Base-by-base conservation (phyloP, 2,113 vertebrate genomes). In the Piprites chloris region DNA sequence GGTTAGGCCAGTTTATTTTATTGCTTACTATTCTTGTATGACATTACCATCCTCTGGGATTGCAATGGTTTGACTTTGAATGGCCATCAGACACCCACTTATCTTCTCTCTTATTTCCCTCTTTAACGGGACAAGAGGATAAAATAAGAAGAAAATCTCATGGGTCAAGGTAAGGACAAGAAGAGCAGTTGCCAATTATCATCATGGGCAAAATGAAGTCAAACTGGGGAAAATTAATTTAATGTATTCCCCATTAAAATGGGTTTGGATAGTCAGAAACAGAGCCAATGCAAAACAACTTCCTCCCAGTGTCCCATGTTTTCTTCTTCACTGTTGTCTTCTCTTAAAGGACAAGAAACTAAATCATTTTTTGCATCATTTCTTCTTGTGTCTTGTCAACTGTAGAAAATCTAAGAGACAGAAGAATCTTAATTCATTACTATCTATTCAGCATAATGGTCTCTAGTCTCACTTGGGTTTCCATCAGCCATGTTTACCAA, bases 241-340 rank as follows among this genome's bases (percentile, higher is more conserved):
- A 56, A 33, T 82, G 56, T 78, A 9, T 52, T 81, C 28, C 20
- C 11, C 56, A 15, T 67, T 73, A 86, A 74, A 81, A 81, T 12
- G 32, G 3, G 1, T 58, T 65, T 84, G 32, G 21, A 58, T 62
- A 77, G 17, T 62, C 50, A 74, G 55, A 84, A 89, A 42, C 3
- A 82, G 87, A 68, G 52, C 16, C 8, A 55, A 73, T 77, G 7
- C 55, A 44, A 56, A 80, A 27, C 4, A 44, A 28, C 22, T 35
- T 74, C 30, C 44, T 74, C 26, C 16, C 12, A 42, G 7, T 4
- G 39, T 8, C 1, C 6, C 10, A 20, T 1, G 0, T 58, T 73
- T 84, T 63, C 16, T 52, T 17, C n/a, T 58, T 84, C 15, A 35
- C 23, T 81, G 63, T 52, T 74, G 28, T 73, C 20, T 74, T 14